Base-by-base conservation (phyloP, 2,888 invertebrate genomes). In the Watsonalla binaria region DNA sequence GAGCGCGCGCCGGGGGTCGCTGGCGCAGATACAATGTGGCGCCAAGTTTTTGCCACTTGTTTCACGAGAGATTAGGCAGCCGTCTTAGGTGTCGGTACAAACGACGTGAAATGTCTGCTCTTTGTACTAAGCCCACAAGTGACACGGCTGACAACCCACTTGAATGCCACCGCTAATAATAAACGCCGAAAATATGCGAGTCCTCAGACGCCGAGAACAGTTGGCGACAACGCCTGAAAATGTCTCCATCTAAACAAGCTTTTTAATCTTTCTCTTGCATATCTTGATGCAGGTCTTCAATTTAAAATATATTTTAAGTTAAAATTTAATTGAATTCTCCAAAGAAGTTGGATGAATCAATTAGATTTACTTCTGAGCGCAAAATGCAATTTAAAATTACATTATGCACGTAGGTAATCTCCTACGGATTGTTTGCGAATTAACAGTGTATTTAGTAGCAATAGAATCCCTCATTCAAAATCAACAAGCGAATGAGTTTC, bases 61-160 rank as follows among this genome's bases (percentile, higher is more conserved):
- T 62, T 61, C 66, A 66, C 55, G 59, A 71, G 68, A 79, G 82
- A 82, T 84, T 81, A 80, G 68, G 66, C 60, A 62, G 70, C 58
- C 64, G 60, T 52, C 60, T 65, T 74, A 86, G 84, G 89, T 87
- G 90, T 84, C 69, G 80, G 78, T 70, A 82, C 87, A 88, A 90
- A 90, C 72, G 85, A 87, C 72, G 80, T 82, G 82, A 78, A 78
- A 84, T 76, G 79, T 87, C 89, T 90, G 89, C 76, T 76, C 86
- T 87, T 84, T 87, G 84, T 88, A 82, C 68, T 72, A 71, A 76
- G 67, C 69, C 61, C 70, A 82, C 74, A 66, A 76, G 74, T 77
- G 73, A 62, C 60, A 61, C 58, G 60, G 55, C 35, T 49, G 65
- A 69, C 71, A 65, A 60, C 72, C 56, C 68, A 76, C 75, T 77